Evolutionary conservation across 2,113 vertebrate genomes (phyloP), one percentile per base, ranked within the genome.

Genomic region (Apus apus): DNA sequence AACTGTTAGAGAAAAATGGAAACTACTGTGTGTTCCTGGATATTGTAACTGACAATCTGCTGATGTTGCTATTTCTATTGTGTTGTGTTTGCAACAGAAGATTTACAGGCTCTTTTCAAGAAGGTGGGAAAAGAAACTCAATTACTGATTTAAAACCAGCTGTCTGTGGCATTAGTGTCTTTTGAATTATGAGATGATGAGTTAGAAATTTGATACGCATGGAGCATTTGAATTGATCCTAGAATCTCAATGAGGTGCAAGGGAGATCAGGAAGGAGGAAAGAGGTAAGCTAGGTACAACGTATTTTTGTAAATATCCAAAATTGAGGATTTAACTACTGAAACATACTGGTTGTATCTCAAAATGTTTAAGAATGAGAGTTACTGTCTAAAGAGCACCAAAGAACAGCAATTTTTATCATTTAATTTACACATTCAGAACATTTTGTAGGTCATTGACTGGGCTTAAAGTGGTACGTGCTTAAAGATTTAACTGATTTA

Each of bases 401-500:
- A 86, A 90, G 77, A 93, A 65, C 21, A 94, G 77, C 71, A 89
- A 58, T 93, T 94, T 94, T 40, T 53, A 72, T n/a, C 15, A 76
- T 46, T 91, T 89, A 79, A 57, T 93, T 94, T 94, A 92, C 94
- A 77, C 53, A 78, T 88, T 89, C 79, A 90, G 72, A 87, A 61
- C 79, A 93, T 94, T 96, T 97, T 96, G 80, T 97, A 94, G 93
- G 95, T 96, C 93, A 96, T 90, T 96, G 87, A 72, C 85, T 71
- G 56, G 78, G 81, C 94, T 96, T 92, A 86, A 95, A 96, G 57
- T 94, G 95, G 95, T 91, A 91, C 85, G 78, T 73, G 79, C 92
- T 91, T 97, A 93, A 96, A 95, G 94, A 93, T 96, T 95, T 95
- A 96, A 93, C 85, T 93, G 94, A 94, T 97, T 96, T 95, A 94